Conservation (phyloP, 1,140 invertebrate species). For the Drosophila santomea region DNA sequence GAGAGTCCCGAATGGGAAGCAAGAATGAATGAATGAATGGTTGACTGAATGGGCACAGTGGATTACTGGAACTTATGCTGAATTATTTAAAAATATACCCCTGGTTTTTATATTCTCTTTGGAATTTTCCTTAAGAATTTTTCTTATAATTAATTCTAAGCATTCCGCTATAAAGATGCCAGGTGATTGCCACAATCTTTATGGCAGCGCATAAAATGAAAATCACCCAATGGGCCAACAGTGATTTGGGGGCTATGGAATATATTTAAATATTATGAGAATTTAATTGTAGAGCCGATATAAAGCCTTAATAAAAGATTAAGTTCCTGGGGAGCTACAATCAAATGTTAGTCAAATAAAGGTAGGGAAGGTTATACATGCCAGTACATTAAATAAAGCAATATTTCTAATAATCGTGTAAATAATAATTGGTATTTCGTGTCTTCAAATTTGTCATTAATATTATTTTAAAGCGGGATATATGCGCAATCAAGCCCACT, state of each 20-base stretch:
- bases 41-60: conserved; percentile 67
- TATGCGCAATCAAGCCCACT: conserved; percentile 18
- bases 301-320: not conserved
- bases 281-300: not conserved
- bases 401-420: not conserved
- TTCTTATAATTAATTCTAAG: conserved; percentile 20
- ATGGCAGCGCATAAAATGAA: conserved; percentile 28
- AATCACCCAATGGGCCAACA: conserved; percentile 4
- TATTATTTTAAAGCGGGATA: not conserved
- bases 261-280: conserved; percentile 10
- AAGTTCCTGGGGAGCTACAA: not conserved
- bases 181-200: conserved; percentile 26
- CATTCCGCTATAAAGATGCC: conserved; percentile 15
- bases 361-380: no score
- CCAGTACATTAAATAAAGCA: not conserved
- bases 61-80: conserved; percentile 3
- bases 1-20: conserved; percentile 38
- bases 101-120: not conserved
- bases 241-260: conserved; percentile 19
- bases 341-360: not conserved
- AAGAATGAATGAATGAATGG: conserved; percentile 49
- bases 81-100: not conserved
- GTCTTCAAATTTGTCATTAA: not conserved
- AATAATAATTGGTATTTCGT: not conserved
- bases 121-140: conserved; percentile 18